A percentile compares a stretch with the other conserved stretches of the same genome.
Evolutionary conservation across 2,888 invertebrate species (phyloP).

Genomic region (Lasioglossum vierecki): DNA sequence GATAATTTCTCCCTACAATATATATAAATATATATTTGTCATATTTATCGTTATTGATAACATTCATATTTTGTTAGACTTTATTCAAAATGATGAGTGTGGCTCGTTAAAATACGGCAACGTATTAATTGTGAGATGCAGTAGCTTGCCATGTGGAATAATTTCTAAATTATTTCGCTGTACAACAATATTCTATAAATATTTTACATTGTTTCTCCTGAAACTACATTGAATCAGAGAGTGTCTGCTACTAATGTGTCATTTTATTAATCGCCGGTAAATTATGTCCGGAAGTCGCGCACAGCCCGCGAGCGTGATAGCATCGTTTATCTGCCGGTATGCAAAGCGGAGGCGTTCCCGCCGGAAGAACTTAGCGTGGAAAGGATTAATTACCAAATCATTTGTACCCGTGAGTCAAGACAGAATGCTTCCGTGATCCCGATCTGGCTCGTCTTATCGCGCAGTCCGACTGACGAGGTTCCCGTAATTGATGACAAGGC

Average conservation of each 20-base stretch:
- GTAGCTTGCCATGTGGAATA: too few species aligned
- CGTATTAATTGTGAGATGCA: too few species aligned
- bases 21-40: too few species aligned
- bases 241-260: too few species aligned
- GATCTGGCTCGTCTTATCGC: slow-evolving; percentile 29
- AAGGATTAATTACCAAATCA: slow-evolving; percentile 32
- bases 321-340: background rate
- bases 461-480: slow-evolving; percentile 8
- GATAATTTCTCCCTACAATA: too few species aligned
- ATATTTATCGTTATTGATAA: too few species aligned
- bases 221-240: background rate
- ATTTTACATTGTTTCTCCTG: background rate
- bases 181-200: background rate
- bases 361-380: slow-evolving; percentile 22
- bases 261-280: background rate
- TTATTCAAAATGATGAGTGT: too few species aligned
- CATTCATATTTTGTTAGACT: too few species aligned
- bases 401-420: slow-evolving; percentile 15
- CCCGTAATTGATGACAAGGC: slow-evolving; percentile 28
- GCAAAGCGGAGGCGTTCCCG: background rate
- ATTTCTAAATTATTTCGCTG: too few species aligned
- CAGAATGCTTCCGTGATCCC: slow-evolving; percentile 7
- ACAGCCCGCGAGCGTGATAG: background rate
- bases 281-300: background rate
- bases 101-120: too few species aligned